These are phyloP conservation scores for Holotrichia oblita DNA, from an alignment of 1,140 invertebrate genomes.

Conservation along the genomic window DNA sequence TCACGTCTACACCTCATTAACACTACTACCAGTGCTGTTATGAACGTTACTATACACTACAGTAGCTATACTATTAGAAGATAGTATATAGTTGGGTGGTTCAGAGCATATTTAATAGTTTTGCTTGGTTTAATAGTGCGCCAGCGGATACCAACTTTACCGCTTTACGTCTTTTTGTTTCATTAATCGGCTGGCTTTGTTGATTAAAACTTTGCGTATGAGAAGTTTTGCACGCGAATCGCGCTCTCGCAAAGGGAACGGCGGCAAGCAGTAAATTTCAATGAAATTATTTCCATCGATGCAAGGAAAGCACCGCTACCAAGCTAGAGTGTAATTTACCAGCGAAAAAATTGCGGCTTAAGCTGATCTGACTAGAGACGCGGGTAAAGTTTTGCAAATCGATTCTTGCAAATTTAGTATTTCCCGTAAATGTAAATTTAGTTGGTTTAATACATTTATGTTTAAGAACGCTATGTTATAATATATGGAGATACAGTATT, in stretches of 20 bases:
- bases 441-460: no score
- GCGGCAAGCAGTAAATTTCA: not conserved
- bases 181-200: not conserved
- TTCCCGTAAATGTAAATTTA: no score
- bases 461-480: no score
- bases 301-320: not conserved
- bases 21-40: no score
- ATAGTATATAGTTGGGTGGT: not conserved
- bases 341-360: no score
- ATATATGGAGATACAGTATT: no score
- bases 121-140: not conserved
- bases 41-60: no score
- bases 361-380: no score
- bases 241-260: not conserved
- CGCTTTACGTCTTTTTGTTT: not conserved
- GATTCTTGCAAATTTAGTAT: no score
- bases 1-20: no score
- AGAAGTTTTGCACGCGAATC: not conserved
- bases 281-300: not conserved
- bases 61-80: not conserved
- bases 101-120: constrained; percentile 2
- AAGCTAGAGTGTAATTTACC: no score
- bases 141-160: constrained; percentile 1
- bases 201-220: not conserved
- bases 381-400: no score